Conservation (phyloP, 2,888 invertebrate genomes). For the Andrena bucephala region DNA sequence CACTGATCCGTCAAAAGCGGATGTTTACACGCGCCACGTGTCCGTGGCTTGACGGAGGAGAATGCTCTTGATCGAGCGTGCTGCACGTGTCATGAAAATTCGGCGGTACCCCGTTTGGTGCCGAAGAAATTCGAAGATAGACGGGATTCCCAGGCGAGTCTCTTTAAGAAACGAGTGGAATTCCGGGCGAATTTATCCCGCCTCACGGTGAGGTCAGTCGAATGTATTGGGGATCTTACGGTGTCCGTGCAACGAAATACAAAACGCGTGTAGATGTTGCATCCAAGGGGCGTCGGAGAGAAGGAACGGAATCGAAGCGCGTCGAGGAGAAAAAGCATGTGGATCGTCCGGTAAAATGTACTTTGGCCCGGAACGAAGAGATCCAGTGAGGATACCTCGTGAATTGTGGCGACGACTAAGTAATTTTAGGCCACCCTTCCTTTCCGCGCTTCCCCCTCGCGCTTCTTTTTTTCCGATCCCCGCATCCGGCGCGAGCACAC, state of each 20-base stretch:
- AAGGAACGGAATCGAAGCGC: not conserved
- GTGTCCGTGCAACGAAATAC: not conserved
- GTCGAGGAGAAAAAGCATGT: not conserved
- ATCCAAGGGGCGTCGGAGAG: not conserved
- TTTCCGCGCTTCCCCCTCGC: slow-evolving; percentile 36
- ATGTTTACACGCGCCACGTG: slow-evolving; percentile 47
- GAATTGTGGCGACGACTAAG: slow-evolving; percentile 52
- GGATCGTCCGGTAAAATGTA: slow-evolving; percentile 21
- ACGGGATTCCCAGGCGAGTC: slow-evolving; percentile 31
- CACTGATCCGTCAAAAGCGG: slow-evolving; percentile 46
- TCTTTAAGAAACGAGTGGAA: slow-evolving; percentile 33
- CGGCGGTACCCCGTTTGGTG: slow-evolving; percentile 5
- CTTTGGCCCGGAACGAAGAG: slow-evolving; percentile 19
- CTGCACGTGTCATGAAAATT: slow-evolving; percentile 20
- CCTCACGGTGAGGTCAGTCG: slow-evolving; percentile 16
- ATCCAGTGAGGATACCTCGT: slow-evolving; percentile 4
- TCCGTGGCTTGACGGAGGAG: slow-evolving; percentile 14
- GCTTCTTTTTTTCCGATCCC: slow-evolving; percentile 52
- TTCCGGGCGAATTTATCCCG: slow-evolving; percentile 19
- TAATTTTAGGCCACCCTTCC: slow-evolving; percentile 72
- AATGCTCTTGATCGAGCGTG: slow-evolving; percentile 36
- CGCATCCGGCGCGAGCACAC: slow-evolving; percentile 60
- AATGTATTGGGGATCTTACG: slow-evolving; percentile 7
- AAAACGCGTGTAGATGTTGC: slow-evolving; percentile 11
- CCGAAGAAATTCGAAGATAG: slow-evolving; percentile 20